Base-by-base conservation (phyloP, 2,797 vertebrate genomes). In the Acanthiza pusilla region DNA sequence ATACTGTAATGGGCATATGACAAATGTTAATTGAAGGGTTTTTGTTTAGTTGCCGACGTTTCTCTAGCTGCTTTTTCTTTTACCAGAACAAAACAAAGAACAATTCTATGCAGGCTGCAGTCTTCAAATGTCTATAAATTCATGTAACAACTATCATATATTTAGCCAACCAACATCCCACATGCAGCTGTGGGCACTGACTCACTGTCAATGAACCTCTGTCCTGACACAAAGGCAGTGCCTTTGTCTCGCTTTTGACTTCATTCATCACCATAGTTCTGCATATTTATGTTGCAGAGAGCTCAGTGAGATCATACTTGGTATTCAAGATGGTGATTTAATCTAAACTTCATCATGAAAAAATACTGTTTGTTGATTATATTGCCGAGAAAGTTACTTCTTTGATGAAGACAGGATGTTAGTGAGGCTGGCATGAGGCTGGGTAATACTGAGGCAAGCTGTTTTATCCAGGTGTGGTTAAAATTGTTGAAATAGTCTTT, bases 111-210 rank as follows among this genome's bases (percentile, higher is more conserved):
- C 65, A 91, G 72, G 63, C 76, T 82, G 68, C 62, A 77, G 84
- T 84, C 91, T 84, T 63, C 68, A 55, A 82, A 71, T 66, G 83
- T 88, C 88, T 86, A 40, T 89, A 96, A 91, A 95, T 88, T 53
- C 48, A 20, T 85, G 42, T 65, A 85, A 73, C 55, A 87, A 18
- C 82, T 81, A 26, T 83, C 48, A 12, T 77, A 53, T 93, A 92
- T 91, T 96, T 96, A 95, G 40, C 72, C 94, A 75, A n/a, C 70
- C 68, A 58, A 32, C 95, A 80, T 87, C 86, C 85, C 70, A 63
- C 85, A 71, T 86, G 88, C 95, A 95, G 86, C 96, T 97, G 95
- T 85, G 73, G 61, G 29, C 32, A 60, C 70, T 71, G 78, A 55
- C 42, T 95, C 51, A 51, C 66, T 91, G 62, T 84, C 93, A 95